Conservation (phyloP, 1,140 invertebrate species). For the Orius insidiosus region DNA sequence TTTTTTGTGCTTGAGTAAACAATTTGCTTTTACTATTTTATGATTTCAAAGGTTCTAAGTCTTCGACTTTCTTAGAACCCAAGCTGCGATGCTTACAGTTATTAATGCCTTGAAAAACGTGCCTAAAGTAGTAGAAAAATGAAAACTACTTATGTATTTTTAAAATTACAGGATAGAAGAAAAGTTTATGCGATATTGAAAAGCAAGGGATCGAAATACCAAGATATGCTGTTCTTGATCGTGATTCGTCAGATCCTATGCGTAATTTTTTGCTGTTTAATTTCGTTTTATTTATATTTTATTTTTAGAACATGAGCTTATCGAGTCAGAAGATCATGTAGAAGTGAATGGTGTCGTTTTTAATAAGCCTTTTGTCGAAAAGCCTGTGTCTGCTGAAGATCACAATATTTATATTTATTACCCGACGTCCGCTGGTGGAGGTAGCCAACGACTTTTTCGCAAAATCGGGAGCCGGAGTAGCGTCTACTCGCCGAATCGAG, state of each 20-base stretch:
- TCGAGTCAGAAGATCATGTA: conserved; percentile 96
- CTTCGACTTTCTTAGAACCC: too few species aligned
- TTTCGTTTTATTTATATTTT: background rate
- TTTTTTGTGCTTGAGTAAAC: too few species aligned
- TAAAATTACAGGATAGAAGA: conserved; percentile 49
- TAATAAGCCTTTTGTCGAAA: conserved; percentile 99
- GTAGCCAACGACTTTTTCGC: conserved; percentile 89
- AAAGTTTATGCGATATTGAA: conserved; percentile 91
- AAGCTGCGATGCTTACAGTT: too few species aligned
- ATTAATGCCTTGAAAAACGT: too few species aligned
- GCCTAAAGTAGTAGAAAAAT: too few species aligned
- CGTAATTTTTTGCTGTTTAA: conserved; percentile 35
- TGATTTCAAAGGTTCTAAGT: too few species aligned
- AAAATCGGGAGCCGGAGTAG: conserved; percentile 98
- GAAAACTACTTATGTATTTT: too few species aligned
- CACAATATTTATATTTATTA: conserved; percentile 99
- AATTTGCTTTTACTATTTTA: too few species aligned
- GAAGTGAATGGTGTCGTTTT: conserved; percentile 95
- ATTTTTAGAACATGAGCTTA: conserved; percentile 64
- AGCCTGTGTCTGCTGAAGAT: conserved; percentile 95
- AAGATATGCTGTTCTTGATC: conserved; percentile 88
- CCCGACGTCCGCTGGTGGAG: conserved; percentile 92
- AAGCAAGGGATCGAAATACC: conserved; percentile 94
- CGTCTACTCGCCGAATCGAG: conserved; percentile 94
- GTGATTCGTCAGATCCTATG: conserved; percentile 80